Evolutionary conservation across 2,797 vertebrate genomes (phyloP), one percentile per base, ranked within the genome.

Genomic region (Zalophus californianus): DNA sequence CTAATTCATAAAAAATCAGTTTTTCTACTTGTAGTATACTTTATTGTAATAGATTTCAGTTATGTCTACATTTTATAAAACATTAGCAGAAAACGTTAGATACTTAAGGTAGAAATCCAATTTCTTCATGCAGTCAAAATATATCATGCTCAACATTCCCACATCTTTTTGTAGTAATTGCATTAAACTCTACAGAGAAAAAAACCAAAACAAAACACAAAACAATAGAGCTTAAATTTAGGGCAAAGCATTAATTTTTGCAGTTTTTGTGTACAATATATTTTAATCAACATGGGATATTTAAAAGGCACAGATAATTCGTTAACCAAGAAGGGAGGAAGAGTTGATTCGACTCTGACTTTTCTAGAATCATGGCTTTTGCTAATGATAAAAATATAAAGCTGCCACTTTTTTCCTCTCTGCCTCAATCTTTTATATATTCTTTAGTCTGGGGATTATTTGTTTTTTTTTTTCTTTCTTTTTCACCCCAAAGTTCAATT

Each of bases 51-150:
- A 92, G 27, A 80, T 86, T 94, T 73, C 20, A 75, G 73, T 58
- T 73, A n/a, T 75, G 10, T 86, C 20, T 94, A 89, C 95, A 62
- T 85, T 96, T 96, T 92, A 21, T 48, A 87, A 93, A 90, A 90
- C 41, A 86, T 38, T 90, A 84, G 77, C 52, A 75, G 88, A 77
- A 85, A 94, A 93, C 3, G 90, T 95, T 80, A 90, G 62, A 78
- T 86, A 96, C 90, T 92, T 94, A 90, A 95, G 93, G 86, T 60
- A 91, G 23, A 95, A 89, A 89, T 75, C 58, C 6, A 70, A 16
- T 91, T 96, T 27, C 29, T 94, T 95, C 29, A 84, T 29, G 12
- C 41, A 93, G 70, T 93, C 79, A 93, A 95, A 95, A 91, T 93
- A 89, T 54, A 38, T 18, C 82, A 66, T 72, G 48, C 41, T 16